phyloP scores from a whole-genome alignment of 2,888 invertebrate species.

The Nomada hirtipes region DNA sequence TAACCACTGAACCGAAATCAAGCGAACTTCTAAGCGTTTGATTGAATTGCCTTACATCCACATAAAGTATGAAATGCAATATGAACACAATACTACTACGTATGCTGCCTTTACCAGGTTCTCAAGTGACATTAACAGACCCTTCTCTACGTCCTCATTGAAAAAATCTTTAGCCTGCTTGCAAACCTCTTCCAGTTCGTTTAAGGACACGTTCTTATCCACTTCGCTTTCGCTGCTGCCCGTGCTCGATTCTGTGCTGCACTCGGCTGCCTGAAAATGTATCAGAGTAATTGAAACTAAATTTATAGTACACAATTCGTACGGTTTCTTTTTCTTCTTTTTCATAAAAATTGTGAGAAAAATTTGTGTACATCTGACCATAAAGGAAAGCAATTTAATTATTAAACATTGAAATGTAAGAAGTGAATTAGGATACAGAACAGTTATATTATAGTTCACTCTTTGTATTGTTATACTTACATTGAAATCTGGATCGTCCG shows the following conservation, averaged over 20 bases:
- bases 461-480: constrained; percentile 59
- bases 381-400: neutral
- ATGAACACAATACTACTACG: neutral
- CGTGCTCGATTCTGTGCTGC: constrained; percentile 26
- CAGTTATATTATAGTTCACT: no score
- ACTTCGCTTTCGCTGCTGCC: constrained; percentile 9
- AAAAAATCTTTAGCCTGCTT: neutral
- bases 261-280: constrained; percentile 37
- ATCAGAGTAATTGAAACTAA: neutral
- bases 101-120: constrained; percentile 33
- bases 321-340: no score
- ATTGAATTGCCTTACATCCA: neutral
- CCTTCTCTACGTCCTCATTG: no score
- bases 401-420: neutral
- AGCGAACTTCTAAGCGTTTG: neutral
- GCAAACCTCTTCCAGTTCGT: constrained; percentile 19
- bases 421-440: no score
- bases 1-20: no score
- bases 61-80: constrained; percentile 2
- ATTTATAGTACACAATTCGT: no score
- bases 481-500: constrained; percentile 73
- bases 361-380: no score
- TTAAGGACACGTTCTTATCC: neutral
- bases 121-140: neutral
- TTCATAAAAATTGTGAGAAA: no score